Base-by-base conservation (phyloP, 2,113 vertebrate genomes). In the Amazona vittata region DNA sequence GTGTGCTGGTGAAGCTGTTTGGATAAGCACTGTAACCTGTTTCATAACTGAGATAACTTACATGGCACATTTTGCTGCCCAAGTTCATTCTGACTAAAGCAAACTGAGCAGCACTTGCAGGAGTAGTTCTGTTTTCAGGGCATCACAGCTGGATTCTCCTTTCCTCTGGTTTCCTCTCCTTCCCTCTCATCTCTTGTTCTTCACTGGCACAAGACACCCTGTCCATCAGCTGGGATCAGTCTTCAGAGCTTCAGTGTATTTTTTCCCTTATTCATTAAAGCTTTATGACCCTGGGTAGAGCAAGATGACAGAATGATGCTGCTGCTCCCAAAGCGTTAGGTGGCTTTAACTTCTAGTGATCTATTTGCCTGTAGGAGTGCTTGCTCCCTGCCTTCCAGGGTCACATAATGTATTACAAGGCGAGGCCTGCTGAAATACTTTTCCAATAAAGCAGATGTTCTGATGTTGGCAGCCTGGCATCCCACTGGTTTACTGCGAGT, bases 391-490 rank as follows among this genome's bases (percentile, higher is more conserved):
- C 68, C 46, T 96, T 82, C 39, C 60, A 64, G 88, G 94, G 64
- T 92, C 77, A 63, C 55, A 62, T 83, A n/a, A 83, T 63, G 94
- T 92, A 39, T 89, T 94, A 74, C 43, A 68, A 82, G 37, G 80
- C 68, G 3, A 67, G 83, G 73, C 57, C 80, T 80, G 28, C 37
- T 97, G 90, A 91, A 95, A 65, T 74, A 37, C 59, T 89, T 79
- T 55, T 71, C 53, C 63, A 86, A 3, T 74, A 80, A 85, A 84
- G 70, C 88, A 93, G 95, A 74, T 96, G 94, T 92, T 94, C 52
- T 80, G 78, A 10, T 77, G 68, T 46, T 69, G 68, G 52, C 87
- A 83, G 94, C 35, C 76, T 91, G 94, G 81, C 47, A 57, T 93
- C 77, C 93, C 25, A 59, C 80, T 95, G 85, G 37, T 69, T 83